A percentile compares a stretch with the other conserved stretches of the same genome.
These are phyloP conservation scores for Sarotherodon lohbergeri DNA, from an alignment of 2,113 vertebrate species.

Conservation along the genomic window DNA sequence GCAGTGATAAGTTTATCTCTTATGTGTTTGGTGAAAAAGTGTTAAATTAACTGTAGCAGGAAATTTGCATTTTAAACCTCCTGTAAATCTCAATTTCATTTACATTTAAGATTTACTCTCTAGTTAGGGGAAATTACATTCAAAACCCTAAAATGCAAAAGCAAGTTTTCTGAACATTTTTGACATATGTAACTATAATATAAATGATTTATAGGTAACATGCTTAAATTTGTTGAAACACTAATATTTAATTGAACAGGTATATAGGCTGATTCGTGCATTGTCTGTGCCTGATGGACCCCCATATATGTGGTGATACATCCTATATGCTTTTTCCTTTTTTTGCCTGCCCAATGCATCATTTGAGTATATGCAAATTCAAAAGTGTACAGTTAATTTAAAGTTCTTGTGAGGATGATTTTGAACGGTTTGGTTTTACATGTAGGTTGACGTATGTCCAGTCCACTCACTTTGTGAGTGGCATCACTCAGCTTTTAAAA, in stretches of 20 bases:
- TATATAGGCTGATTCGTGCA: background rate
- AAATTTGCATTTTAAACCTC: background rate
- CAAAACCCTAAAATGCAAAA: background rate
- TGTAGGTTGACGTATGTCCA: background rate
- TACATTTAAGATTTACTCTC: background rate
- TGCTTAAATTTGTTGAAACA: background rate
- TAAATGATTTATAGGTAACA: background rate
- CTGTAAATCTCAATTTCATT: background rate
- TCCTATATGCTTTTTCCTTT: background rate
- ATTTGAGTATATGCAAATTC: background rate
- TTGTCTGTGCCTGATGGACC: background rate
- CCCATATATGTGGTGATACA: background rate
- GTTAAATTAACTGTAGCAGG: background rate
- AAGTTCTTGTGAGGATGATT: background rate
- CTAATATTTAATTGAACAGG: background rate
- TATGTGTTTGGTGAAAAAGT: background rate
- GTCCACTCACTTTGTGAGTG: background rate
- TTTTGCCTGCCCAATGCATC: background rate
- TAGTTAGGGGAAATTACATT: background rate
- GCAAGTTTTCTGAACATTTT: background rate
- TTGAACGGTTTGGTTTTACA: background rate
- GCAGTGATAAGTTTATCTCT: background rate
- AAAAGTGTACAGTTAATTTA: background rate
- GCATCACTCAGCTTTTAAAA: background rate
- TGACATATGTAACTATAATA: background rate